Evolutionary conservation across 1,140 invertebrate genomes (phyloP).

Genomic region (Aporrectodea caliginosa): DNA sequence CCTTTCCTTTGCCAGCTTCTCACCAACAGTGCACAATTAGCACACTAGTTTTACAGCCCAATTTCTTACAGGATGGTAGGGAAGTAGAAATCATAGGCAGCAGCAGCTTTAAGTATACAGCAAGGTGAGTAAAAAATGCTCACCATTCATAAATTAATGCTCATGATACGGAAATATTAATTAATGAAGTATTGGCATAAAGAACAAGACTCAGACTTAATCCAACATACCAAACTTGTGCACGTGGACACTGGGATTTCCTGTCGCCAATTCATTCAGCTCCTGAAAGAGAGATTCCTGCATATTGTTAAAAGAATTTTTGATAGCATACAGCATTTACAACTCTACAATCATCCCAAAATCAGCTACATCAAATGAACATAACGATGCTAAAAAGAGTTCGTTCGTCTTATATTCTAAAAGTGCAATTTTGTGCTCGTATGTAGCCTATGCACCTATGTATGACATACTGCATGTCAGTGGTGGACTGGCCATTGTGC

Average conservation of each 20-base stretch:
- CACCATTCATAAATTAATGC: background rate
- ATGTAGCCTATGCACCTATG: too few relatives aligned
- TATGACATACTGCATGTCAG: too few relatives aligned
- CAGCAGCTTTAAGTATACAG: background rate
- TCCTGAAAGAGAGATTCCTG: slow-evolving; percentile 16
- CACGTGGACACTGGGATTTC: slow-evolving; percentile 18
- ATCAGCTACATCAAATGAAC: background rate
- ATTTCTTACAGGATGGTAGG: background rate
- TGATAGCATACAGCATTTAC: too few relatives aligned
- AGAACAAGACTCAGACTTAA: too few relatives aligned
- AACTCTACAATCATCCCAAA: background rate
- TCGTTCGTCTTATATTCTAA: too few relatives aligned
- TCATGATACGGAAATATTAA: background rate
- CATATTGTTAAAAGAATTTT: background rate
- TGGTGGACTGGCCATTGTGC: too few relatives aligned
- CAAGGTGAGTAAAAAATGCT: background rate
- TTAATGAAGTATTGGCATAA: background rate
- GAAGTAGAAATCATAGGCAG: background rate
- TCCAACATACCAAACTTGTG: slow-evolving; percentile 24
- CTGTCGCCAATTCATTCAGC: slow-evolving; percentile 22
- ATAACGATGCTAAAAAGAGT: background rate
- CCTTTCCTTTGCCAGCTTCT: too few relatives aligned
- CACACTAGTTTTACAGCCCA: too few relatives aligned
- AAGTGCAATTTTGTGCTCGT: too few relatives aligned
- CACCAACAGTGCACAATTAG: too few relatives aligned